Base-by-base conservation (phyloP, 2,113 vertebrate genomes). In the Cynopterus brachyotis region DNA sequence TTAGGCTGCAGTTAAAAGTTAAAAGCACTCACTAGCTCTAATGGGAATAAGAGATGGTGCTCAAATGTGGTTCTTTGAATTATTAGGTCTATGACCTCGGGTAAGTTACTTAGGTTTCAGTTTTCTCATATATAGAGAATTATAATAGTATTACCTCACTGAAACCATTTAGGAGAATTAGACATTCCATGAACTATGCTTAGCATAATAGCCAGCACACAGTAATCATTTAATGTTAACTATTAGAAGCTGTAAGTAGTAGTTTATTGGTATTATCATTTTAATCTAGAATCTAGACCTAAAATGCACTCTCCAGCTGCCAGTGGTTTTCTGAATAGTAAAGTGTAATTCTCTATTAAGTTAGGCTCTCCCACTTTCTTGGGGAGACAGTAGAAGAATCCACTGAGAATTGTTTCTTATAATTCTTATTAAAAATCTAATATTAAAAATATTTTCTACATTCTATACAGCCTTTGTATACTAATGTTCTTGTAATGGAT, bases 81-180 rank as follows among this genome's bases (percentile, higher is more conserved):
- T 47, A 87, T 42, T 42, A 75, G 35, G 62, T 62, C 42, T 69
- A 22, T 57, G 89, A 90, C 75, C 72, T 89, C 81, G 60, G 75
- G 35, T 73, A 81, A 81, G 28, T 87, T 50, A 86, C 78, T 89
- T 42, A 57, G 66, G 57, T 84, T 95, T 81, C 69, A 87, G 40
- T 92, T 92, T 91, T 89, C 85, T 94, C 89, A 81, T 57, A 47
- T 73, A 67, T 50, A 85, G 40, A 91, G 92, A 67, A 93, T 59
- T 85, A 12, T 45, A 96, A 88, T 24, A 88, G 84, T 66, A 89
- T 50, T 32, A 89, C 42, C 82, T 89, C 60, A 90, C 0, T 85
- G 76, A 96, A 96, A 59, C 62, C 35, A 12, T 89, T 94, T 30
- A 96, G n/a, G 32, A 92, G 80, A 94, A 96, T 88, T 96, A 96